phyloP scores from a whole-genome alignment of 2,113 vertebrate genomes.

The Anhinga rufa region DNA sequence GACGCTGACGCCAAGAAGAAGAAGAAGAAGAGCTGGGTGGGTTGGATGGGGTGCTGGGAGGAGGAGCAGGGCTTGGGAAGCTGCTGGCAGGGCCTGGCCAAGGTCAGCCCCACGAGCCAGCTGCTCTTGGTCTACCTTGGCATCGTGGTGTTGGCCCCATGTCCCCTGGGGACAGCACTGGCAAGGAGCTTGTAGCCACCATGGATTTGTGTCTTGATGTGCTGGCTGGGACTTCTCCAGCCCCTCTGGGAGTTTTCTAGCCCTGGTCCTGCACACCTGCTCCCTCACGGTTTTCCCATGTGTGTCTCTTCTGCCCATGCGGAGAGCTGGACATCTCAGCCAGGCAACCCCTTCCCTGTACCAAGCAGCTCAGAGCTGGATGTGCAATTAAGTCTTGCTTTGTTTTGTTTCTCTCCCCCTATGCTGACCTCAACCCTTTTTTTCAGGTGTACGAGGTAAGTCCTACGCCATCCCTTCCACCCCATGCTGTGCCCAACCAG shows the following conservation, averaged over 20 bases:
- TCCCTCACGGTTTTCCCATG: background rate
- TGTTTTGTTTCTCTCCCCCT: slow-evolving; percentile 78
- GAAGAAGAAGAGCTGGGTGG: slow-evolving; percentile 97
- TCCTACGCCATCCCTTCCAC: slow-evolving; percentile 14
- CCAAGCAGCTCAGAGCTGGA: slow-evolving; percentile 24
- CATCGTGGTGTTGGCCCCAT: background rate
- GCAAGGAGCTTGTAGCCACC: background rate
- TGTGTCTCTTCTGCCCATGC: background rate
- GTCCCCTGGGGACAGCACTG: background rate
- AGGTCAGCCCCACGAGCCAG: background rate
- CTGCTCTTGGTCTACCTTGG: background rate
- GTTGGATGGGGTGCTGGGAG: background rate
- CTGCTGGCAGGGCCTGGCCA: background rate
- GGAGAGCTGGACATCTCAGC: fast-evolving
- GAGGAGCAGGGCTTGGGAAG: background rate
- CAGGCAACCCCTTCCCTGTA: background rate
- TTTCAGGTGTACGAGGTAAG: slow-evolving; percentile 98
- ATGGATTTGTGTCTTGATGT: background rate
- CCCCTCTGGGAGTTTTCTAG: background rate
- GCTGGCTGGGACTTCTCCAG: background rate
- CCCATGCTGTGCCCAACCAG: background rate
- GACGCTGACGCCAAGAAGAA: slow-evolving; percentile 93
- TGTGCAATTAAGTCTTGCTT: slow-evolving; percentile 73
- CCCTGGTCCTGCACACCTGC: background rate
- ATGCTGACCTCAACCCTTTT: slow-evolving; percentile 85